Evolutionary conservation across 2,888 invertebrate genomes (phyloP), one percentile per base, ranked within the genome.

Genomic region (Bombylius discolor): DNA sequence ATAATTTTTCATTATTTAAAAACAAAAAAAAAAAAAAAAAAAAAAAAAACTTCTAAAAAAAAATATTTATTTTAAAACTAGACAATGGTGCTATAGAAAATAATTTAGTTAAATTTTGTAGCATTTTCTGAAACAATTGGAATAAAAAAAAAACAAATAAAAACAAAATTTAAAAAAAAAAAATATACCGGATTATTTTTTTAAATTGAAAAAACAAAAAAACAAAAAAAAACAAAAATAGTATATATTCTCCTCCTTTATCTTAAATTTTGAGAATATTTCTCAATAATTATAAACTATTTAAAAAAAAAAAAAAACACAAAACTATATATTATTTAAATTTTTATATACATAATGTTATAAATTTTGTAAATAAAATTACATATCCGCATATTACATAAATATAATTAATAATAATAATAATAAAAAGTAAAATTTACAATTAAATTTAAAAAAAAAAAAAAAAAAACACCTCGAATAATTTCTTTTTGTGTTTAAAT

Each of bases 11-110:
- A 2, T 23, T 23, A 23, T 23, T 23, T 23, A 23, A 23, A 23
- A 23, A 23, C 1, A 23, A 1, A 23, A 1, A 23, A 23, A 23
- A 23, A 1, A 23, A 1, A 23, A 23, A 23, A 1, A 23, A 23
- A 23, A 1, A 23, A 2, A 23, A 1, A 23, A 23, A 23, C 23
- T 23, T 23, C 23, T 23, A 23, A 1, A 23, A 1, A 49, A 61
- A 62, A 61, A 59, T 56, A 60, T 52, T 57, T 56, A 52, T 52
- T 48, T 53, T 55, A 53, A 58, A 62, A 59, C 51, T 47, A 58
- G 56, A 67, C 66, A 65, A 68, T 69, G 70, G 67, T 68, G 68
- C 68, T 68, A 68, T 68, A 68, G 67, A 67, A 66, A 64, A 66
- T 61, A 59, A 60, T 64, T 63, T 53, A 48, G 52, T 53, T 23